These are phyloP conservation scores for Drosophila mojavensis DNA, from an alignment of 1,140 invertebrate genomes.

Conservation along the genomic window DNA sequence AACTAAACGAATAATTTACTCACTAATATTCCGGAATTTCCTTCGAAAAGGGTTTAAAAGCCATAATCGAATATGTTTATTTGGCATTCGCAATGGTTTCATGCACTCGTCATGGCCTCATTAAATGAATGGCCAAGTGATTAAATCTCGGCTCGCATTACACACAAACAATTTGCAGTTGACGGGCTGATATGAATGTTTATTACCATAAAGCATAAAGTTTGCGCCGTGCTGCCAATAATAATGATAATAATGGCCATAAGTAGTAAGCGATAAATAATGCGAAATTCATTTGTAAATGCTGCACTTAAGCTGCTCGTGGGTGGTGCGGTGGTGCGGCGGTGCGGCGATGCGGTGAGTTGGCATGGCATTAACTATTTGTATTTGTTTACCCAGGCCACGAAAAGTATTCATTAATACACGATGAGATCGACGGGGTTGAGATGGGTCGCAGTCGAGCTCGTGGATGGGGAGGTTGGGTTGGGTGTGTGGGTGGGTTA, in stretches of 20 bases:
- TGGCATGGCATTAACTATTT: slow-evolving; percentile 37
- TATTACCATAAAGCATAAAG: slow-evolving; percentile 35
- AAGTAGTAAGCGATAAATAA: slow-evolving; percentile 63
- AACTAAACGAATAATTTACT: too few relatives aligned
- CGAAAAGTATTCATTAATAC: slow-evolving; percentile 44
- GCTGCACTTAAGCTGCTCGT: slow-evolving; percentile 24
- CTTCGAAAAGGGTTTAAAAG: too few relatives aligned
- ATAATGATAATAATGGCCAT: slow-evolving; percentile 23
- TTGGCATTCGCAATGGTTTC: slow-evolving; percentile 6
- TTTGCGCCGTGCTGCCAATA: slow-evolving; percentile 16
- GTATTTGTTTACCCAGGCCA: slow-evolving; percentile 52
- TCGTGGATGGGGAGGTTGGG: background rate
- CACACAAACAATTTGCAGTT: slow-evolving; percentile 32
- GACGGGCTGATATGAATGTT: slow-evolving; percentile 35
- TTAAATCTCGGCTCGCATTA: slow-evolving; percentile 33
- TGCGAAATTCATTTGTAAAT: slow-evolving; percentile 66
- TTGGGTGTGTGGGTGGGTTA: background rate
- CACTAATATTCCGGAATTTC: too few relatives aligned
- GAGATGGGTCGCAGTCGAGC: background rate
- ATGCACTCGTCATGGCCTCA: background rate
- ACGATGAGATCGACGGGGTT: background rate
- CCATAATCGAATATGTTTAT: slow-evolving; percentile 16
- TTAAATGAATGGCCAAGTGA: slow-evolving; percentile 26
- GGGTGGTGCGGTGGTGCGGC: background rate
- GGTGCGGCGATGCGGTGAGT: background rate